These are phyloP conservation scores for Ammodytes dubius DNA, from an alignment of 2,113 vertebrate species.

Conservation along the genomic window DNA sequence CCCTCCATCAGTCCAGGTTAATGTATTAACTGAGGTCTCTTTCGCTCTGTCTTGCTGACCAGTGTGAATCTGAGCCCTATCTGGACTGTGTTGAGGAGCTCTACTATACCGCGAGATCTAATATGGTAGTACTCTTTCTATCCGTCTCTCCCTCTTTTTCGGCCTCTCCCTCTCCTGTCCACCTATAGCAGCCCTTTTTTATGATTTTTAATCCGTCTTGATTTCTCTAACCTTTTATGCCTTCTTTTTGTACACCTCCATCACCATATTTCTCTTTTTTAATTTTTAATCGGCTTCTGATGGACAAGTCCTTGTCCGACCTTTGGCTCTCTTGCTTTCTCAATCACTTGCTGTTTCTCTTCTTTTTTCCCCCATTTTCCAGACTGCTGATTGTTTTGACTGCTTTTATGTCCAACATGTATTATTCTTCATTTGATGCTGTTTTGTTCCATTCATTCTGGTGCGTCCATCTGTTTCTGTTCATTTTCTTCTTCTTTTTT, in stretches of 20 bases:
- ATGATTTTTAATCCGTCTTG: slow-evolving; percentile 30
- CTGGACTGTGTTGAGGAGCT: slow-evolving; percentile 98
- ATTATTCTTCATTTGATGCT: slow-evolving; percentile 38
- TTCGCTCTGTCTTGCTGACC: slow-evolving; percentile 93
- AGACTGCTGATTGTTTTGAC: slow-evolving; percentile 48
- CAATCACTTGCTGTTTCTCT: neutral
- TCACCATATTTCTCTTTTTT: slow-evolving; percentile 12
- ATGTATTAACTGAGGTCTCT: slow-evolving; percentile 93
- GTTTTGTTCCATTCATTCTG: slow-evolving; percentile 42
- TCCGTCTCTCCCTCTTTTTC: slow-evolving; percentile 65
- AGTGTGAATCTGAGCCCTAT: slow-evolving; percentile 96
- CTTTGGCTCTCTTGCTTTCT: slow-evolving; percentile 12
- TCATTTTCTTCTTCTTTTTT: slow-evolving; percentile 41
- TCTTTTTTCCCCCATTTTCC: slow-evolving; percentile 23
- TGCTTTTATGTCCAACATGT: slow-evolving; percentile 50
- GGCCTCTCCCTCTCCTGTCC: slow-evolving; percentile 35
- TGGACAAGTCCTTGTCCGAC: slow-evolving; percentile 23
- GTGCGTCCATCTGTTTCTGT: slow-evolving; percentile 51
- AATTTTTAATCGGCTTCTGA: slow-evolving; percentile 17
- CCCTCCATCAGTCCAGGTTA: slow-evolving; percentile 76
- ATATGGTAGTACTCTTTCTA: slow-evolving; percentile 91
- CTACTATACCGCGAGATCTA: slow-evolving; percentile 99
- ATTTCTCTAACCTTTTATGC: slow-evolving; percentile 72
- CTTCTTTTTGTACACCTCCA: slow-evolving; percentile 17
- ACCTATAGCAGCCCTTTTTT: slow-evolving; percentile 23